A percentile compares a stretch with the other conserved stretches of the same genome.
phyloP scores from a whole-genome alignment of 2,113 vertebrate species.

The Propithecus coquereli region DNA sequence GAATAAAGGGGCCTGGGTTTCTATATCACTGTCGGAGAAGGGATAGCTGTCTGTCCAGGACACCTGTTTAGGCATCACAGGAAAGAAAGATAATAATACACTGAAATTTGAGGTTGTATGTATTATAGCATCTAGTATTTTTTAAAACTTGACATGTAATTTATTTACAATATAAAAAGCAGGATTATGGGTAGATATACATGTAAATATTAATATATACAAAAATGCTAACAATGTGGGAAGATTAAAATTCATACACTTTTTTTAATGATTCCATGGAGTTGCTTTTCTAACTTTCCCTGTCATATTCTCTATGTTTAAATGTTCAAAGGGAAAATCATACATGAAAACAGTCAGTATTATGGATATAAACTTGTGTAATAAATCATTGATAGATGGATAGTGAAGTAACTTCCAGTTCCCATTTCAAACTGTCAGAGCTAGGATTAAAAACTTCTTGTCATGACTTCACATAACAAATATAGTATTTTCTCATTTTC shows the following conservation, averaged over 20 bases:
- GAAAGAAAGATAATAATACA: not conserved
- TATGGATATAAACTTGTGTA: not conserved
- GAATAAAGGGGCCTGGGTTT: not conserved
- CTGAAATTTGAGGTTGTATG: not conserved
- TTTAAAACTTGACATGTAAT: not conserved
- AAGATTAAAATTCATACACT: not conserved
- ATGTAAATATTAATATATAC: not conserved
- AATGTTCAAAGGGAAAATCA: not conserved
- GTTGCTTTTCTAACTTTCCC: not conserved
- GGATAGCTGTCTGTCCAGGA: not conserved
- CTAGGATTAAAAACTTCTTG: not conserved
- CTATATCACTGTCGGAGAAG: not conserved
- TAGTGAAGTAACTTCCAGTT: not conserved
- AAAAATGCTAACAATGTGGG: not conserved
- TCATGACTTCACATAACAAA: not conserved
- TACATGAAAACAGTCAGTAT: not conserved
- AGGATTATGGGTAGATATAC: not conserved
- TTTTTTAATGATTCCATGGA: not conserved
- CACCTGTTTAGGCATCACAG: not conserved
- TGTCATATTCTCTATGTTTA: not conserved
- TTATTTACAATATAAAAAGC: not conserved
- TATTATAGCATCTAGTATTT: not conserved
- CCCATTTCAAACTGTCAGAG: not conserved
- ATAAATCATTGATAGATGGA: not conserved
- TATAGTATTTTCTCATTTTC: not conserved